phyloP scores from a whole-genome alignment of 2,888 invertebrate genomes.

The Eledona agricola region DNA sequence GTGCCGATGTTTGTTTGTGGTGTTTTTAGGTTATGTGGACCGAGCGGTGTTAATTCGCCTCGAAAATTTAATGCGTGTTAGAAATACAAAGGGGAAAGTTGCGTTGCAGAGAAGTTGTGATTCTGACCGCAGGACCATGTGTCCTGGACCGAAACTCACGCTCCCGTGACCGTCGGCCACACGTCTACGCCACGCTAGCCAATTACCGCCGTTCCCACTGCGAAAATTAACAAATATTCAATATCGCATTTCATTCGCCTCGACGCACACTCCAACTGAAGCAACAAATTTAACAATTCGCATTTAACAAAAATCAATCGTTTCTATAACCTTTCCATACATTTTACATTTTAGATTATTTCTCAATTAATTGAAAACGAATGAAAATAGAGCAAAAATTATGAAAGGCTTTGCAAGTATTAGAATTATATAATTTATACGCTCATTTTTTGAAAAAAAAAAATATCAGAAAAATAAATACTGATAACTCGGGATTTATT shows the following conservation, averaged over 20 bases:
- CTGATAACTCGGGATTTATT: too few species aligned
- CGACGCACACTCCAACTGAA: too few species aligned
- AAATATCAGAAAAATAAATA: too few species aligned
- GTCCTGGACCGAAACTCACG: conserved; percentile 29
- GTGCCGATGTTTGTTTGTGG: conserved; percentile 17
- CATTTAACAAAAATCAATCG: too few species aligned
- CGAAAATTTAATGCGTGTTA: conserved; percentile 25
- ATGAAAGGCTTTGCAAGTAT: too few species aligned
- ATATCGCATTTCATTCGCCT: conserved; percentile 21
- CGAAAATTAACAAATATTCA: conserved; percentile 23
- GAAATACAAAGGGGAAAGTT: conserved; percentile 27
- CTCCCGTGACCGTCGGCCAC: conserved; percentile 19
- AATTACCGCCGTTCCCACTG: conserved; percentile 22
- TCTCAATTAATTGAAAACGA: too few species aligned
- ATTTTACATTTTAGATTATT: too few species aligned
- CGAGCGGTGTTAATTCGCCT: conserved; percentile 13
- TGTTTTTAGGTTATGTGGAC: conserved; percentile 7
- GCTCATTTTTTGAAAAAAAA: too few species aligned
- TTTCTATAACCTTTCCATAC: too few species aligned
- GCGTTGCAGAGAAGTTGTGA: conserved; percentile 28
- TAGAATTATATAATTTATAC: too few species aligned
- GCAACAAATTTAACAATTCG: too few species aligned
- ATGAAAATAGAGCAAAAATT: too few species aligned
- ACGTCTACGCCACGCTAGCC: conserved; percentile 26
- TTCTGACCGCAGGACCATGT: conserved; percentile 25